Evolutionary conservation across 2,797 vertebrate genomes (phyloP).

Genomic region (Limosa lapponica): DNA sequence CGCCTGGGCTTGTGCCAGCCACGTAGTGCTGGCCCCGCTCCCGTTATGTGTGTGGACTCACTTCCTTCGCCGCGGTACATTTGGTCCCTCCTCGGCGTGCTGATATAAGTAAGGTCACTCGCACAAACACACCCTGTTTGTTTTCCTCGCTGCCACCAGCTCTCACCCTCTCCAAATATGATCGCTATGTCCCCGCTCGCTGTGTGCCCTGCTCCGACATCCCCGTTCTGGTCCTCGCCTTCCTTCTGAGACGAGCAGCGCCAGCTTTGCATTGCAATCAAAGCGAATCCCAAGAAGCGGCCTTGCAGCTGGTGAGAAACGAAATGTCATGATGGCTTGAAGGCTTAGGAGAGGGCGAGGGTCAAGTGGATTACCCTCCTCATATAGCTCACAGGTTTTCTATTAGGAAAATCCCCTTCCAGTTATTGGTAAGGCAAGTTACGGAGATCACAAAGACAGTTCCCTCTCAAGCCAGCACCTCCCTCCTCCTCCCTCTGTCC

Average conservation of each 20-base stretch:
- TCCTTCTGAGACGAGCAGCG: not conserved
- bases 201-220: accelerated
- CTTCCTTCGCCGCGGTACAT: not conserved
- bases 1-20: not conserved
- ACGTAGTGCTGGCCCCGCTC: not conserved
- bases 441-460: not conserved
- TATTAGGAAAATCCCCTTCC: slow-evolving; percentile 3
- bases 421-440: not conserved
- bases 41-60: not conserved
- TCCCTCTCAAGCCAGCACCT: not conserved
- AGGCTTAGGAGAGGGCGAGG: slow-evolving; percentile 3
- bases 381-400: slow-evolving; percentile 28
- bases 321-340: not conserved
- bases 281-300: not conserved
- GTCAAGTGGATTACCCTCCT: slow-evolving; percentile 42
- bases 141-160: not conserved
- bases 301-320: slow-evolving; percentile 11
- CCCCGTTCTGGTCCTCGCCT: not conserved
- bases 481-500: not conserved
- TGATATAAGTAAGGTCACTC: slow-evolving; percentile 15
- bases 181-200: not conserved
- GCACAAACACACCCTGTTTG: slow-evolving; percentile 20
- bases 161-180: not conserved
- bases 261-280: not conserved
- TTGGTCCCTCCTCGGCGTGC: not conserved